Conservation (phyloP, 2,113 vertebrate species). For the Amphiprion percula region DNA sequence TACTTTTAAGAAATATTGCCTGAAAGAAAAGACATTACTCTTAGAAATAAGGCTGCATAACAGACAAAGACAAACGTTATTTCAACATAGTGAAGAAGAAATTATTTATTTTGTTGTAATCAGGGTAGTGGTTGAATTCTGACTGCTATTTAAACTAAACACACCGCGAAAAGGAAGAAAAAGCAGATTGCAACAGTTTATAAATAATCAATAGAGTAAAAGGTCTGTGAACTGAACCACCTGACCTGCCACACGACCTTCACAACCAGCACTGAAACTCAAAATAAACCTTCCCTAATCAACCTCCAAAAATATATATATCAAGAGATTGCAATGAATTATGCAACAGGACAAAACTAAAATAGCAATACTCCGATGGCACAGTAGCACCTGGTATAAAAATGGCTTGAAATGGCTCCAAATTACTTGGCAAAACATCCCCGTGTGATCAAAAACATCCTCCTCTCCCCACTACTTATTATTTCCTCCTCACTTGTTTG, state of each 20-base stretch:
- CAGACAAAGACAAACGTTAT: too few species aligned
- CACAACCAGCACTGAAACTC: constrained; percentile 43
- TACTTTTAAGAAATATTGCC: too few species aligned
- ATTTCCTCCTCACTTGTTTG: constrained; percentile 75
- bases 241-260: constrained; percentile 44
- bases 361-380: constrained; percentile 65
- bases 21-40: neutral
- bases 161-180: constrained; percentile 26
- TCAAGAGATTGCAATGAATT: constrained; percentile 66
- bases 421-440: constrained; percentile 76
- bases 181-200: constrained; percentile 29
- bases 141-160: constrained; percentile 34
- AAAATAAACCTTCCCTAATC: constrained; percentile 68
- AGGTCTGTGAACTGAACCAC: constrained; percentile 30
- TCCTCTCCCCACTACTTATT: constrained; percentile 76
- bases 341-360: constrained; percentile 65
- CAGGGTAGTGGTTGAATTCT: neutral
- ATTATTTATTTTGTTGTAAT: neutral
- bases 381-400: constrained; percentile 62
- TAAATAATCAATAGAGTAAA: constrained; percentile 66
- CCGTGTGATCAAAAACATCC: constrained; percentile 79
- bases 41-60: neutral
- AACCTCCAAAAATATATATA: constrained; percentile 32
- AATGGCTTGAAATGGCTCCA: constrained; percentile 68
- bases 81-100: too few species aligned